Base-by-base conservation (phyloP, 2,797 vertebrate species). In the Benthosema pterotum region DNA sequence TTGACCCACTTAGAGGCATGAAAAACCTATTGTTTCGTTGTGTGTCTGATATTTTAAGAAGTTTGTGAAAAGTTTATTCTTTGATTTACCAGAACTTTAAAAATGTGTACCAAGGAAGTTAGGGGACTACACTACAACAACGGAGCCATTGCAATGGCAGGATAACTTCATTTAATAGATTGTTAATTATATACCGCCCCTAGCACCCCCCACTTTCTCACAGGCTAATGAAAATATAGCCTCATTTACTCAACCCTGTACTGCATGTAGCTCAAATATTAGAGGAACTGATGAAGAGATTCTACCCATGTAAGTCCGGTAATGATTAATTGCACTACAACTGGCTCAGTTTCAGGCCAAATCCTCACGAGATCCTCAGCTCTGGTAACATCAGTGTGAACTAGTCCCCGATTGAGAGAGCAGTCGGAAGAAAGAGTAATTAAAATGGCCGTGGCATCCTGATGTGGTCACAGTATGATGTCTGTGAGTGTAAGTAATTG, bases 281-380 rank as follows among this genome's bases (percentile, higher is more conserved):
- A 19, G 50, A 18, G 18, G 56, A 32, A 45, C 64, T 43, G 25
- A 55, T 17, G 38, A 67, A 62, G 18, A 59, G 43, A 14, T 56
- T 25, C 8, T 42, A 32, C 25, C 75, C 19, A 56, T 66, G 69
- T 48, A 18, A 60, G 48, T 50, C 57, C 55, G 11, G 53, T 42
- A 52, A 56, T 67, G 69, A 83, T 78, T 69, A 72, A 83, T 71
- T 68, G 63, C 57, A 42, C 22, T 63, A 43, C 43, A 54, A 25
- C 17, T 49, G 14, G 55, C 28, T 55, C 52, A 51, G 46, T 65
- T 47, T 46, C 53, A 64, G 28, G 15, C 47, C 43, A 42, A 28
- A 42, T 8, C 11, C 57, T 64, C 25, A 38, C 43, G 60, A 70
- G 63, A 75, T 67, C n/a, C n/a, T n/a, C 47, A 52, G 59, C 55